A percentile compares a stretch with the other conserved stretches of the same genome.
Conservation (phyloP, 2,113 vertebrate species). For the Pantherophis guttatus region DNA sequence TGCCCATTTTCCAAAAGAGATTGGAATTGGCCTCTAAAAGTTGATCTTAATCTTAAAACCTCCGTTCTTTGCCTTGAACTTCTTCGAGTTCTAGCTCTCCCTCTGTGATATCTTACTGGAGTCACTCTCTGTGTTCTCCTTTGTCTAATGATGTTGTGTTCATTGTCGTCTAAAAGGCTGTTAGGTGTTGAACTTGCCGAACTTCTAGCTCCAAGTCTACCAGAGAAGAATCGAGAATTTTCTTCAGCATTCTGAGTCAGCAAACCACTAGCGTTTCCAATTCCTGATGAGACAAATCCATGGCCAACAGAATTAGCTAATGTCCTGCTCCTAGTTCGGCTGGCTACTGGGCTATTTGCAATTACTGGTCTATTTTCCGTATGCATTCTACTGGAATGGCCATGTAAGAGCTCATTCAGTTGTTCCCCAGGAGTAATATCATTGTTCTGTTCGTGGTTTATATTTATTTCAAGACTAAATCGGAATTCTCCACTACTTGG, state of each 20-base stretch:
- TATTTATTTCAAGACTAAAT: constrained; percentile 94
- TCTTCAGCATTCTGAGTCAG: constrained; percentile 62
- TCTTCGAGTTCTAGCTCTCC: constrained; percentile 75
- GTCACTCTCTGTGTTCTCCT: constrained; percentile 48
- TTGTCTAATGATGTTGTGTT: constrained; percentile 43
- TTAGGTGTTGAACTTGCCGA: neutral
- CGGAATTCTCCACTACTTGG: constrained; percentile 91
- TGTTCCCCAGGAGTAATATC: constrained; percentile 58
- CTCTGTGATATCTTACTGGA: constrained; percentile 69
- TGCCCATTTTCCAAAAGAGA: constrained; percentile 78
- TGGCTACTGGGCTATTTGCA: constrained; percentile 61
- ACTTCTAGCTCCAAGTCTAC: constrained; percentile 64
- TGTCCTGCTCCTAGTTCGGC: constrained; percentile 79
- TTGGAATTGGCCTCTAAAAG: constrained; percentile 79
- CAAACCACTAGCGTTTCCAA: constrained; percentile 55
- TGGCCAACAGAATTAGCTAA: constrained; percentile 30
- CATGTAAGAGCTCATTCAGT: constrained; percentile 31
- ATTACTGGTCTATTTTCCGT: constrained; percentile 47
- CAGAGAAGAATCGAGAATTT: constrained; percentile 45
- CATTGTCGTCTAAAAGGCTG: constrained; percentile 29
- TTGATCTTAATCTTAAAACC: constrained; percentile 74
- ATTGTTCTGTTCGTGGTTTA: constrained; percentile 87
- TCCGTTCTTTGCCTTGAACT: constrained; percentile 79
- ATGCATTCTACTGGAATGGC: constrained; percentile 45
- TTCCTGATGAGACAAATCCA: constrained; percentile 52